Evolutionary conservation across 2,797 vertebrate species (phyloP).

Genomic region (Acestrorhynchus altus): DNA sequence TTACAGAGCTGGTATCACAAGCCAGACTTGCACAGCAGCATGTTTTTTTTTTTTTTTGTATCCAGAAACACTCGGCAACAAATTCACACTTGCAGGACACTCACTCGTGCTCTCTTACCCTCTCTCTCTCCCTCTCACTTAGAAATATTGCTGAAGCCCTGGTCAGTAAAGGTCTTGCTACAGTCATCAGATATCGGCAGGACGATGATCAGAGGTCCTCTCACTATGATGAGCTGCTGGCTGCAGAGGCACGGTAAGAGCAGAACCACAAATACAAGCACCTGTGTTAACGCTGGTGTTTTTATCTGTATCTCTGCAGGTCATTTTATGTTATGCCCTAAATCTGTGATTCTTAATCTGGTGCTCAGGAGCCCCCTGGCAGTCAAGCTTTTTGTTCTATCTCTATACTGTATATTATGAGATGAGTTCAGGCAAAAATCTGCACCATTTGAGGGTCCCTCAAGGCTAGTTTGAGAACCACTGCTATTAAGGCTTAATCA

Average conservation of each 20-base stretch:
- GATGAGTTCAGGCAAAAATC: too few relatives aligned
- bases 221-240: constrained; percentile 94
- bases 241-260: constrained; percentile 92
- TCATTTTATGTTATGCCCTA: not conserved
- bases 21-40: not conserved
- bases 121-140: constrained; percentile 32
- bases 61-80: not conserved
- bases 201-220: constrained; percentile 96
- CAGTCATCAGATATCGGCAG: constrained; percentile 93
- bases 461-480: too few relatives aligned
- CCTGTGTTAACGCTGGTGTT: too few relatives aligned
- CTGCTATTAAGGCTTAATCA: too few relatives aligned
- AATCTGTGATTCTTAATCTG: too few relatives aligned
- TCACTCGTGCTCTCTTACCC: not conserved
- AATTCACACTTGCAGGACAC: not conserved
- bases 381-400: too few relatives aligned
- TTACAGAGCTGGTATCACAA: not conserved
- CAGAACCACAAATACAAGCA: not conserved
- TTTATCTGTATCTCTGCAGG: not conserved
- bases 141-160: constrained; percentile 97
- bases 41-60: not conserved
- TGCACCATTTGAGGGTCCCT: too few relatives aligned
- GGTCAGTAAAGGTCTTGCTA: constrained; percentile 95
- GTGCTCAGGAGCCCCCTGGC: too few relatives aligned
- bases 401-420: too few relatives aligned